Conservation (phyloP, 92 coral and sea anemone species). For the Palythoa heliodiscus region DNA sequence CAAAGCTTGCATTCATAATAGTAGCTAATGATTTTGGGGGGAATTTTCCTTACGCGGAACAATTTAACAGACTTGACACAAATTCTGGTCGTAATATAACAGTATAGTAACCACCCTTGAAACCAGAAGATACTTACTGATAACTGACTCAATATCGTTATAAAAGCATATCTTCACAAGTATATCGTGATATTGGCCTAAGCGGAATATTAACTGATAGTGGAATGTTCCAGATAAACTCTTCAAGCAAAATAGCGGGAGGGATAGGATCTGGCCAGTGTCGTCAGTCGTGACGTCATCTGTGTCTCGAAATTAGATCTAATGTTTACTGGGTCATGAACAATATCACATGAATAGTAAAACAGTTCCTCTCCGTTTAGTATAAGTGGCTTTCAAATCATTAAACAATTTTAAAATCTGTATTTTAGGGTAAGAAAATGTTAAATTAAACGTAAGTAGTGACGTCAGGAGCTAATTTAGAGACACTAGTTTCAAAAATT, state of each 20-base stretch:
- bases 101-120: constrained; percentile 19
- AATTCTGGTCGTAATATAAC: constrained; percentile 10
- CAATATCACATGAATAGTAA: not conserved
- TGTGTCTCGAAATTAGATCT: not conserved
- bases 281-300: constrained; percentile 39
- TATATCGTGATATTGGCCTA: constrained; percentile 26
- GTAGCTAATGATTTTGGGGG: not conserved
- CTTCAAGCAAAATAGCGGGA: not conserved
- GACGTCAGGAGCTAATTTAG: not conserved
- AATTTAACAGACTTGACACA: constrained; percentile 36
- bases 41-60: constrained; percentile 34
- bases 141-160: constrained; percentile 28
- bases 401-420: constrained; percentile 3
- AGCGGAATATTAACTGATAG: constrained; percentile 12
- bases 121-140: constrained; percentile 28
- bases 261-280: not conserved
- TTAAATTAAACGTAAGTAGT: not conserved
- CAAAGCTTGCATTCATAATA: not conserved
- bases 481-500: not conserved
- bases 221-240: constrained; percentile 21
- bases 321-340: constrained; percentile 1
- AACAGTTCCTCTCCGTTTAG: constrained; percentile 9
- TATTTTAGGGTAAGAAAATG: not conserved
- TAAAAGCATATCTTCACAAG: constrained; percentile 32
- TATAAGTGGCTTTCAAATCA: not conserved